phyloP scores from a whole-genome alignment of 2,888 invertebrate species.

The Mesorhabditis belari region DNA sequence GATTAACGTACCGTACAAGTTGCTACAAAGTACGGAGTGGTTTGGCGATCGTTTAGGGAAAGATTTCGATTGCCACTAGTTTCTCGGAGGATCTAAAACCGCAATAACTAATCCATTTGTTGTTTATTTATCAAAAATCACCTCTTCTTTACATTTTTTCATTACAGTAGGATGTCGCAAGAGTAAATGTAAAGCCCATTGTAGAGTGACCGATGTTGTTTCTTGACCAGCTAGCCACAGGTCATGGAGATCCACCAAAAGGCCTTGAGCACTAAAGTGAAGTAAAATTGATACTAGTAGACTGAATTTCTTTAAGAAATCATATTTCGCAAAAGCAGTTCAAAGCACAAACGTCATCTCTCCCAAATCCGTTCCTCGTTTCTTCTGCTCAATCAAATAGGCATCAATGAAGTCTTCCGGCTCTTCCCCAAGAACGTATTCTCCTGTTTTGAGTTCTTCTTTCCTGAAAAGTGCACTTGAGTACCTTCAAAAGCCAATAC shows the following conservation, averaged over 20 bases:
- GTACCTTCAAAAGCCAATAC: too few species aligned
- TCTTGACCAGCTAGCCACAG: conserved; percentile 10
- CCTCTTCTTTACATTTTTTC: neutral
- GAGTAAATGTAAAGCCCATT: conserved; percentile 8
- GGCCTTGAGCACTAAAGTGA: neutral
- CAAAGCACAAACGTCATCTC: neutral
- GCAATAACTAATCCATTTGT: too few species aligned
- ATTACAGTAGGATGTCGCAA: neutral
- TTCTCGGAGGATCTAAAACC: neutral
- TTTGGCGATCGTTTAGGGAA: neutral
- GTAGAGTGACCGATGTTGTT: conserved; percentile 5
- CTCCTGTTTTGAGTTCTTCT: neutral
- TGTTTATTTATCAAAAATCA: neutral
- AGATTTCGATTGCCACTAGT: neutral
- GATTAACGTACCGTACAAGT: neutral
- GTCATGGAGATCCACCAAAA: neutral
- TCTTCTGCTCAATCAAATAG: neutral
- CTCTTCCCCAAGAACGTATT: neutral
- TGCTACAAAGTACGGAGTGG: conserved; percentile 2
- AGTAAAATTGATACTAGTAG: too few species aligned
- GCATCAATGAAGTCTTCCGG: neutral
- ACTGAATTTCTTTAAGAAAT: too few species aligned
- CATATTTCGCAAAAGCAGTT: too few species aligned
- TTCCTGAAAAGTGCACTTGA: too few species aligned
- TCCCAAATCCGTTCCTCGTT: neutral